A percentile compares a stretch with the other conserved stretches of the same genome.
phyloP scores from a whole-genome alignment of 2,888 invertebrate species.

The Dione vanillae region DNA sequence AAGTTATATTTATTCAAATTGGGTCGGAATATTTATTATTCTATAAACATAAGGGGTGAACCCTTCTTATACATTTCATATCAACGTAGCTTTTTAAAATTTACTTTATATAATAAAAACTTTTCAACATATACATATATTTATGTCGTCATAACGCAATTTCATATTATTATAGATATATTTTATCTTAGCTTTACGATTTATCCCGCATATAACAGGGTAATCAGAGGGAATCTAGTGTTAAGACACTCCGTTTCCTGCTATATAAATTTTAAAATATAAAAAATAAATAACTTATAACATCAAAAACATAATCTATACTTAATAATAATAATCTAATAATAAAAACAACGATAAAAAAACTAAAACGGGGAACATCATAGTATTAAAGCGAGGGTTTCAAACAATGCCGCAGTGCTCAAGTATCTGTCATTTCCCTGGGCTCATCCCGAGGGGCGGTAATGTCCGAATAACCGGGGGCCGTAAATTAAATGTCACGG shows the following conservation, averaged over 20 bases:
- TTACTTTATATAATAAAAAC: too few species aligned
- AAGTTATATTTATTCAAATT: conserved; percentile 19
- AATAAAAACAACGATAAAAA: neutral
- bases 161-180: too few species aligned
- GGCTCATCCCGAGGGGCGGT: conserved; percentile 28
- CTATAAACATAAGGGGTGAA: neutral
- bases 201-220: too few species aligned
- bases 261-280: too few species aligned
- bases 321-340: too few species aligned
- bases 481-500: conserved; percentile 49
- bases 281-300: neutral
- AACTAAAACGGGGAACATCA: neutral
- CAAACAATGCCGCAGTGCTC: conserved; percentile 29
- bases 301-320: too few species aligned
- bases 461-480: conserved; percentile 40
- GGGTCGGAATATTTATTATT: neutral
- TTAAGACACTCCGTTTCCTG: too few species aligned
- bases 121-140: too few species aligned
- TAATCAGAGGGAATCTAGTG: too few species aligned
- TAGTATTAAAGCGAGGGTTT: conserved; percentile 2
- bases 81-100: neutral
- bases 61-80: conserved; percentile 12
- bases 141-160: too few species aligned
- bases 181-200: too few species aligned
- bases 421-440: conserved; percentile 25